Base-by-base conservation (phyloP, 2,888 invertebrate species). In the Acanthosoma haemorrhoidale region DNA sequence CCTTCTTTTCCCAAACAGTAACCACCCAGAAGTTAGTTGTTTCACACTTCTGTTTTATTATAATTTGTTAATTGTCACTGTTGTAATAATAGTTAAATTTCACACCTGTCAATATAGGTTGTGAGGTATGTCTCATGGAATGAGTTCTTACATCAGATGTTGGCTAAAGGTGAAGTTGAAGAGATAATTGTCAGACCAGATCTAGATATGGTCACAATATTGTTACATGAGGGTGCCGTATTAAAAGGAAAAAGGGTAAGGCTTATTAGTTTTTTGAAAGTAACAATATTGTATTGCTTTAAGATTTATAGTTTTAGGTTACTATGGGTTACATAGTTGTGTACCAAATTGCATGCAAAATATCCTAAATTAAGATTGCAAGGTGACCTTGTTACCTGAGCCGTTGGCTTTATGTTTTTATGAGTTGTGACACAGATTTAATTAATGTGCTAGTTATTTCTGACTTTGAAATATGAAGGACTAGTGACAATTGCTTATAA, bases 131-230 rank as follows among this genome's bases (percentile, higher is more conserved):
- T 95, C 2, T 92, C 94, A 0, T 98, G 97, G 97, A 94, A 95
- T 81, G 96, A 97, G 81, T 98, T 98, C 82, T 87, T 95, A 0
- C 90, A 96, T 80, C 90, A 94, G 73, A 93, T 98, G 92, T 81
- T 98, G 68, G 88, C 92, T 0, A 93, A 92, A 78, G 97, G 97
- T 13, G 96, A 97, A 83, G 96, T 96, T 0, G 90, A 92, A 76
- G 90, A 93, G 80, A 82, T 94, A 9, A 87, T 92, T 73, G 88
- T 96, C 1, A 82, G 90, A 41, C 94, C 94, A 0, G 93, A 93
- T 78, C 82, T 89, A 76, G 92, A 93, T 78, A 86, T 91, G 76
- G 93, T 92, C 6, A 91, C 91, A 1, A 91, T 96, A 68, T 86
- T 91, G 71, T 80, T 96, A 13, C 87, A 91, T 75, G 91, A 92